phyloP scores from a whole-genome alignment of 2,888 invertebrate genomes.

The Dorcus parallelipipedus region DNA sequence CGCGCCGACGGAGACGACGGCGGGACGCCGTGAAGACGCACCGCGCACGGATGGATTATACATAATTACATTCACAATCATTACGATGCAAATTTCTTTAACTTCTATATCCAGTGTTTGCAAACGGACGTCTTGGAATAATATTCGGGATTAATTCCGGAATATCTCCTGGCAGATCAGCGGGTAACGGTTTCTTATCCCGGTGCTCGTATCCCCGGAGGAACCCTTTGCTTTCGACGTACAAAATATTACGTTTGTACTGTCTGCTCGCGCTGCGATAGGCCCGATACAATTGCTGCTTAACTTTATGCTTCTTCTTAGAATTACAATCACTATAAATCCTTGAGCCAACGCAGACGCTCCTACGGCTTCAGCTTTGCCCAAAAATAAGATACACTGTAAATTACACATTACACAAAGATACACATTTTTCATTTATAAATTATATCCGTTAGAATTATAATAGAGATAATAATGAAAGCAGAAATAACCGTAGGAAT shows the following conservation, averaged over 20 bases:
- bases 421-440: too few relatives aligned
- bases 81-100: constrained; percentile 49
- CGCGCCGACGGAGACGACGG: constrained; percentile 25
- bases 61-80: constrained; percentile 47
- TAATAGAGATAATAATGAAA: too few relatives aligned
- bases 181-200: constrained; percentile 43
- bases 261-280: constrained; percentile 21
- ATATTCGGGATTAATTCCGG: constrained; percentile 48
- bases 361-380: too few relatives aligned
- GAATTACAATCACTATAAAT: too few relatives aligned
- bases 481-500: too few relatives aligned
- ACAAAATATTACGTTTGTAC: constrained; percentile 43
- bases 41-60: constrained; percentile 30
- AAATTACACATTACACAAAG: too few relatives aligned
- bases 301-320: neutral
- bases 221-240: constrained; percentile 42
- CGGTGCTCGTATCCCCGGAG: constrained; percentile 36
- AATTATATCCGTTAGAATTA: too few relatives aligned
- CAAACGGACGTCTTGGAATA: constrained; percentile 45
- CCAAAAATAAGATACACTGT: too few relatives aligned
- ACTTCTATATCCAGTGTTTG: constrained; percentile 46
- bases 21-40: constrained; percentile 10
- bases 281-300: constrained; percentile 16
- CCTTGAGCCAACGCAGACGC: too few relatives aligned
- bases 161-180: constrained; percentile 47